Evolutionary conservation across 1,140 invertebrate species (phyloP).

Genomic region (Danaus melanippus): DNA sequence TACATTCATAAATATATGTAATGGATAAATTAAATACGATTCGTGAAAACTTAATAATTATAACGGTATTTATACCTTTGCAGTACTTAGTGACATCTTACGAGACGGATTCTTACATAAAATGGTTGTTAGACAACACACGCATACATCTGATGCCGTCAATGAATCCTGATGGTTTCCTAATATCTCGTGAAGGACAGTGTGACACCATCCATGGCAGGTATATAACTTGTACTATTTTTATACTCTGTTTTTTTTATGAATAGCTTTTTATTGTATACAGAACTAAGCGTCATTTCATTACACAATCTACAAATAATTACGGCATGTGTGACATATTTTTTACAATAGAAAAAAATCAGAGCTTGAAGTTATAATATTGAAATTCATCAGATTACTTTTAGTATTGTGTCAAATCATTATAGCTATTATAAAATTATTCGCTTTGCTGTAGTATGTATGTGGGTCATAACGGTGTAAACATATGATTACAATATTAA

Average conservation of each 20-base stretch:
- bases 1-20: no score
- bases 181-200: conserved; percentile 87
- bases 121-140: conserved; percentile 90
- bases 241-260: neutral
- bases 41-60: neutral
- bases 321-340: neutral
- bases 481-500: no score
- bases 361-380: no score
- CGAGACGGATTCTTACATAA: conserved; percentile 83
- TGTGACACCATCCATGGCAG: conserved; percentile 89
- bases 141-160: conserved; percentile 93
- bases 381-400: no score
- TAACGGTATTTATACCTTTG: conserved; percentile 22
- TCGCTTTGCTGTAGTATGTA: no score
- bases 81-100: conserved; percentile 89
- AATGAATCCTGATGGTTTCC: conserved; percentile 94
- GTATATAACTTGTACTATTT: conserved; percentile 47
- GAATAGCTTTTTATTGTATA: neutral
- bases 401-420: no score
- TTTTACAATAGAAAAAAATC: no score
- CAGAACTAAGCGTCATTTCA: neutral
- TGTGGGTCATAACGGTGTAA: no score
- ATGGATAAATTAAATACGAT: no score
- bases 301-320: neutral
- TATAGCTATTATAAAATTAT: no score